Evolutionary conservation across 2,888 invertebrate genomes (phyloP).

Genomic region (Hipparchia sbordonii): DNA sequence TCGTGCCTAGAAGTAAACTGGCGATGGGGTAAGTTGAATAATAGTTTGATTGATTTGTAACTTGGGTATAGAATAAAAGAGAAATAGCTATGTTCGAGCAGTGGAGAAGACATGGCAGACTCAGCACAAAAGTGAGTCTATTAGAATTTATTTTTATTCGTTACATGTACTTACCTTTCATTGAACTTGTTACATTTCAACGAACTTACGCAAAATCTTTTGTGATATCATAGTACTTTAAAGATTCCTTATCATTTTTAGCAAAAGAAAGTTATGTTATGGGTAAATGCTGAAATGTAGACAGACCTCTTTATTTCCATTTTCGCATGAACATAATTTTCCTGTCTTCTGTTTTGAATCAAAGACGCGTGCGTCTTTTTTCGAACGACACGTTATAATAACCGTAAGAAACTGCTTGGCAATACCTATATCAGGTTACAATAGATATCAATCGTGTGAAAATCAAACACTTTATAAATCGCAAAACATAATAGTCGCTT

Average conservation of each 20-base stretch:
- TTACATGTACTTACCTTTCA: no score
- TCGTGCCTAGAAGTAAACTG: no score
- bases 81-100: no score
- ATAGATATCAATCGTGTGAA: conserved; percentile 42
- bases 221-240: neutral
- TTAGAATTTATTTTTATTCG: no score
- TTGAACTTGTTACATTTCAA: no score
- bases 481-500: conserved; percentile 28
- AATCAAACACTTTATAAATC: conserved; percentile 36
- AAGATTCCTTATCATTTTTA: neutral
- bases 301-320: neutral
- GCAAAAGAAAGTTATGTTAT: neutral
- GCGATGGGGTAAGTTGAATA: no score
- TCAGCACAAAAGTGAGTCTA: no score
- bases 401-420: conserved; percentile 25
- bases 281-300: conserved; percentile 8
- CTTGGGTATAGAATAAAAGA: no score
- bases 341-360: conserved; percentile 17
- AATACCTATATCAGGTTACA: conserved; percentile 39
- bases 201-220: neutral
- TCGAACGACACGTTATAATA: conserved; percentile 30
- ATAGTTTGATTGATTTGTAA: no score
- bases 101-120: no score
- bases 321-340: conserved; percentile 6
- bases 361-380: conserved; percentile 37